Evolutionary conservation across 2,797 vertebrate species (phyloP).

Genomic region (Diplodus puntazzo): DNA sequence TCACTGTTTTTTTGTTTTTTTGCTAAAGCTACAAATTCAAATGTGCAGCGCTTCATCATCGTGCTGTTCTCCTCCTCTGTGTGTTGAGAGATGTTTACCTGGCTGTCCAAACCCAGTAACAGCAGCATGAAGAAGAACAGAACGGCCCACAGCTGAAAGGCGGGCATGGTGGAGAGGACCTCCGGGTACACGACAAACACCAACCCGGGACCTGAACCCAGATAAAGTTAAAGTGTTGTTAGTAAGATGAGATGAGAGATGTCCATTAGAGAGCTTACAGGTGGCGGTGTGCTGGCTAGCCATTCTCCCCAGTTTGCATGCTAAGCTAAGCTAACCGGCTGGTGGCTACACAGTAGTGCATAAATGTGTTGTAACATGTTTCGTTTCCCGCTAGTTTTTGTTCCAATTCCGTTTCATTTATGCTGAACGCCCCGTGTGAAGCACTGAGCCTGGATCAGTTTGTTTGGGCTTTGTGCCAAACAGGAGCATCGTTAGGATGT

Average conservation of each 20-base stretch:
- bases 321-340: background rate
- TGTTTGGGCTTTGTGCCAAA: background rate
- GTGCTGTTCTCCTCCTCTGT: background rate
- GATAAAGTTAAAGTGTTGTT: too few relatives aligned
- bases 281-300: too few relatives aligned
- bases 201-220: conserved; percentile 82
- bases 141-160: conserved; percentile 81
- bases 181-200: conserved; percentile 88
- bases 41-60: background rate
- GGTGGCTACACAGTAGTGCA: background rate
- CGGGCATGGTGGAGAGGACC: conserved; percentile 84
- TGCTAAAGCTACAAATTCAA: background rate
- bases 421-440: too few relatives aligned
- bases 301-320: background rate
- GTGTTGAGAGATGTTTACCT: conserved; percentile 71
- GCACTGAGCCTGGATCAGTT: background rate
- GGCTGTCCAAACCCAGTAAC: conserved; percentile 86
- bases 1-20: too few relatives aligned
- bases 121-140: conserved; percentile 87
- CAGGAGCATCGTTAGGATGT: background rate
- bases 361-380: background rate
- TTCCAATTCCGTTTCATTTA: too few relatives aligned
- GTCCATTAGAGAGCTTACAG: background rate
- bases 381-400: background rate
- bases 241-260: background rate